Percentiles rank a stretch among this genome's conserved stretches.
Evolutionary conservation across 2,888 invertebrate genomes (phyloP).

Genomic region (Crepidodera aurea): DNA sequence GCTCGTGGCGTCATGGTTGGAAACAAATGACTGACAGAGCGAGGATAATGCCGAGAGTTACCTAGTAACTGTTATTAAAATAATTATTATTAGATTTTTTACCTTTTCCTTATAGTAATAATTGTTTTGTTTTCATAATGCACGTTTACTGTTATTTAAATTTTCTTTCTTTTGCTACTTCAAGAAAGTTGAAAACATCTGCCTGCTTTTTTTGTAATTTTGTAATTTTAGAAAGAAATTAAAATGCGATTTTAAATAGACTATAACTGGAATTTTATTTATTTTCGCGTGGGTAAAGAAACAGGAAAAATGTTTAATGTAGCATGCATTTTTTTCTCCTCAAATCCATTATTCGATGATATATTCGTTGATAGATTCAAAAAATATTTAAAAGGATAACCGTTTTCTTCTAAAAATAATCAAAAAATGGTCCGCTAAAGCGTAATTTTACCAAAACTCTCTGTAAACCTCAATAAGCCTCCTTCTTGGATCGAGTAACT

Average conservation of each 20-base stretch:
- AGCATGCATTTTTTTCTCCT: too few relatives aligned
- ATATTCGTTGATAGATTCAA: too few relatives aligned
- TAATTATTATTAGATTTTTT: constrained; percentile 61
- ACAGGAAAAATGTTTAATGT: too few relatives aligned
- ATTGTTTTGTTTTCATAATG: constrained; percentile 56
- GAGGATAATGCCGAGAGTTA: constrained; percentile 63
- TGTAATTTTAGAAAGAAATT: not conserved
- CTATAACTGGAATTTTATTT: not conserved
- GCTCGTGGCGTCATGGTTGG: constrained; percentile 65
- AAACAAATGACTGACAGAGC: constrained; percentile 65
- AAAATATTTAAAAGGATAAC: too few relatives aligned
- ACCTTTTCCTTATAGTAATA: constrained; percentile 55
- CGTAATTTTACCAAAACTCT: too few relatives aligned
- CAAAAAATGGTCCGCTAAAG: too few relatives aligned
- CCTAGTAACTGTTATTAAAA: constrained; percentile 60
- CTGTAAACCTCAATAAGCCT: too few relatives aligned
- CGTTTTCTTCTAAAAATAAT: too few relatives aligned
- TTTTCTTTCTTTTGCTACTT: constrained; percentile 28
- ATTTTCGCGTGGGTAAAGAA: too few relatives aligned
- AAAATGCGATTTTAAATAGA: not conserved
- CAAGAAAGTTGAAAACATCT: not conserved
- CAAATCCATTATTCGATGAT: too few relatives aligned
- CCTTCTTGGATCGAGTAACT: too few relatives aligned
- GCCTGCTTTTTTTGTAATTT: not conserved
- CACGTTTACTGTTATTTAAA: constrained; percentile 43